A percentile compares a stretch with the other conserved stretches of the same genome.
phyloP scores from a whole-genome alignment of 1,140 invertebrate species.

The Leptinotarsa undecemlineata region DNA sequence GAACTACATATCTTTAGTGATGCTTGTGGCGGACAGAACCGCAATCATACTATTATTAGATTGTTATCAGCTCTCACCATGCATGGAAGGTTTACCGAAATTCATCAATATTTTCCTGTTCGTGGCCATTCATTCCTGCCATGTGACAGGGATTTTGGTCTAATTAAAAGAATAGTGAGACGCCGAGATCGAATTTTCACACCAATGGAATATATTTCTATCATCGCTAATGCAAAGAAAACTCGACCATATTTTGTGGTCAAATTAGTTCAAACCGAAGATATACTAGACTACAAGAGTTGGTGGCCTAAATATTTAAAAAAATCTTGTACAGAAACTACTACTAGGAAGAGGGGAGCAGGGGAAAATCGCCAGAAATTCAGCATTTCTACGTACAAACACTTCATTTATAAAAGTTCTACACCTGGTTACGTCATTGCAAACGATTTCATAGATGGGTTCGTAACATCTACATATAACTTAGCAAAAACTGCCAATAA shows the following conservation, averaged over 20 bases:
- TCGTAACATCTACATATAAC: no score
- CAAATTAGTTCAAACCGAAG: constrained; percentile 6
- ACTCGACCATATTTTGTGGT: constrained; percentile 1
- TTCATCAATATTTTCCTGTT: constrained; percentile 16
- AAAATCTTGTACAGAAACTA: no score
- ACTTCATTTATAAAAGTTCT: no score
- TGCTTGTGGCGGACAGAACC: neutral
- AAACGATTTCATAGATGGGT: no score
- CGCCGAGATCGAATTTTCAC: neutral
- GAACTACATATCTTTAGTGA: neutral
- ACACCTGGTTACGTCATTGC: no score
- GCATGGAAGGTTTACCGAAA: constrained; percentile 14
- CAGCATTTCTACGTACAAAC: no score
- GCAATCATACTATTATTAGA: constrained; percentile 3
- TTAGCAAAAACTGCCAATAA: no score
- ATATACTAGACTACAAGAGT: neutral
- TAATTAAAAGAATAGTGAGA: neutral
- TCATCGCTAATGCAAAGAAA: constrained; percentile 10
- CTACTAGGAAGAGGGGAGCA: no score
- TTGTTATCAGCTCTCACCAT: constrained; percentile 7
- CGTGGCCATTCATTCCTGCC: constrained; percentile 14
- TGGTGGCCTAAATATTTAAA: no score
- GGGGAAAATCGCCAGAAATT: no score
- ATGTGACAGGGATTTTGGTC: constrained; percentile 11
- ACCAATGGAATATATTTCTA: constrained; percentile 4